Evolutionary conservation across 2,797 vertebrate species (phyloP).

Genomic region (Hoplostethus atlanticus): DNA sequence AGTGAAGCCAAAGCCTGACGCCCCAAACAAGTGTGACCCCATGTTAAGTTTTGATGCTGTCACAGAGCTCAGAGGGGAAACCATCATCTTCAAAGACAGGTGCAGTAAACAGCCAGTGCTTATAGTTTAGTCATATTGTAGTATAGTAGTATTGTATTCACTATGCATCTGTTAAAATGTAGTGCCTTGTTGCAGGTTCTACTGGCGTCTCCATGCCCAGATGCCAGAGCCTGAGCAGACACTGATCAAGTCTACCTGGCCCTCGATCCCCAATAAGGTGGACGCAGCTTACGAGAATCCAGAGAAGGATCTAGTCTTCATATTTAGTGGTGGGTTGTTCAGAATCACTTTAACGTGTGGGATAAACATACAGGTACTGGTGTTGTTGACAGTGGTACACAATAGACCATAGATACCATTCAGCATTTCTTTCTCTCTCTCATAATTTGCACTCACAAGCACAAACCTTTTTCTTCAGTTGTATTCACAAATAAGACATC

Average conservation of each 20-base stretch:
- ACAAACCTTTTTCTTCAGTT: no score
- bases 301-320: slow-evolving; percentile 84
- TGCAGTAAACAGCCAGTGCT: slow-evolving; percentile 50
- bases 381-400: no score
- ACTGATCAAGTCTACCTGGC: slow-evolving; percentile 93
- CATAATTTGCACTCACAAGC: no score
- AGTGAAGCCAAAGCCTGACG: slow-evolving; percentile 89
- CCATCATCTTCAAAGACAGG: slow-evolving; percentile 96
- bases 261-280: slow-evolving; percentile 91
- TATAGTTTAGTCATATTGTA: neutral
- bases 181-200: slow-evolving; percentile 86
- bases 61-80: slow-evolving; percentile 95
- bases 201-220: slow-evolving; percentile 95
- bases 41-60: slow-evolving; percentile 91
- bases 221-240: slow-evolving; percentile 89
- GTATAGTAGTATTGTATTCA: neutral
- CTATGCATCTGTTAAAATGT: neutral
- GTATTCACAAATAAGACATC: neutral
- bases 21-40: slow-evolving; percentile 92
- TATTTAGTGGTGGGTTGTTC: slow-evolving; percentile 83
- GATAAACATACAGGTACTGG: no score
- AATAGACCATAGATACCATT: no score
- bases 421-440: no score
- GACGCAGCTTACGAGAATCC: slow-evolving; percentile 95
- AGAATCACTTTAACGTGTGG: neutral